Conservation (phyloP, 2,888 invertebrate genomes). For the Silvanus unidentatus region DNA sequence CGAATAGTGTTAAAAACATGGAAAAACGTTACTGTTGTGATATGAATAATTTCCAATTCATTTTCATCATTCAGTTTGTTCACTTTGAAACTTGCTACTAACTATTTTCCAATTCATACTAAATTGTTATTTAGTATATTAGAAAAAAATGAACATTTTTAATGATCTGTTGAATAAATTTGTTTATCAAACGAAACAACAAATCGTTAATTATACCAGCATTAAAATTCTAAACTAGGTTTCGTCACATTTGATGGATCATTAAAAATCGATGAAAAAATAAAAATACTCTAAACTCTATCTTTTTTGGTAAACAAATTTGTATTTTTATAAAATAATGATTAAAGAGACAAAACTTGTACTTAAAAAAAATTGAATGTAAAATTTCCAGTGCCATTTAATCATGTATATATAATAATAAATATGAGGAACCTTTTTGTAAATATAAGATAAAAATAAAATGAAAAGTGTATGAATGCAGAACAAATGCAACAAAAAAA, state of each 20-base stretch:
- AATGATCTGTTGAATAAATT: no score
- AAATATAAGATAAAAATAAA: slow-evolving; percentile 8
- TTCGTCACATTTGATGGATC: not conserved
- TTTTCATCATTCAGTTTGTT: no score
- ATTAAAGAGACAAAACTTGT: slow-evolving; percentile 9
- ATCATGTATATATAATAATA: slow-evolving; percentile 25
- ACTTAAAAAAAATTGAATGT: slow-evolving; percentile 19
- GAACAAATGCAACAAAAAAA: slow-evolving; percentile 16
- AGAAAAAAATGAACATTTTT: no score
- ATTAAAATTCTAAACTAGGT: not conserved
- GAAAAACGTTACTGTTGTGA: no score
- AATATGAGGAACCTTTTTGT: slow-evolving; percentile 11
- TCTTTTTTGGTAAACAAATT: slow-evolving; percentile 11
- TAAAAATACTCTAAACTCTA: no score
- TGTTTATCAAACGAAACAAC: not conserved
- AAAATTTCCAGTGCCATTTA: slow-evolving; percentile 34
- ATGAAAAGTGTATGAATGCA: not conserved
- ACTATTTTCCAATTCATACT: no score
- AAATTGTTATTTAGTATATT: no score
- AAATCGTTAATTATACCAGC: not conserved
- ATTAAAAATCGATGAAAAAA: no score
- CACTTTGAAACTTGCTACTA: no score
- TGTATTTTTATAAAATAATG: slow-evolving; percentile 23
- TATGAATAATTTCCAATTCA: no score
- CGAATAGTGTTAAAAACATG: no score